Conservation (phyloP, 2,888 invertebrate species). For the Hyalella azteca region DNA sequence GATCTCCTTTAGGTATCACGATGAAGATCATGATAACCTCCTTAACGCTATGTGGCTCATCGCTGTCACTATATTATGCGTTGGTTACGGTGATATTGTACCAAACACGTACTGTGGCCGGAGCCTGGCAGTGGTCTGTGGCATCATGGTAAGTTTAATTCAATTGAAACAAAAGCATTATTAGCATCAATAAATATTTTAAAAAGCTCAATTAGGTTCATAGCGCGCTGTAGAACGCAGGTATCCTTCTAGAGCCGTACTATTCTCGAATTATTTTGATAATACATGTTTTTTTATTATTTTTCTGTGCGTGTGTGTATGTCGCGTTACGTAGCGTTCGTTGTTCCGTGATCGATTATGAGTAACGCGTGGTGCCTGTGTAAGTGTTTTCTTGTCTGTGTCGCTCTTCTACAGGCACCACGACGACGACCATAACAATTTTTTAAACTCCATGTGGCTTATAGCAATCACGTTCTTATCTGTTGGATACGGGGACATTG, state of each 20-base stretch:
- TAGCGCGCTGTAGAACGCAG: not conserved
- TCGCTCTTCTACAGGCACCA: constrained; percentile 76
- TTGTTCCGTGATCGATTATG: not conserved
- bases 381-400: constrained; percentile 36
- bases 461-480: constrained; percentile 99
- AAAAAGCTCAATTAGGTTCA: not conserved
- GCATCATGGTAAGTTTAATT: constrained; percentile 92
- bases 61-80: constrained; percentile 99
- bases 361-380: constrained; percentile 19
- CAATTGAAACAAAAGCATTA: not conserved
- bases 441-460: constrained; percentile 99
- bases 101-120: constrained; percentile 99
- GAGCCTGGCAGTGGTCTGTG: constrained; percentile 98
- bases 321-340: not conserved
- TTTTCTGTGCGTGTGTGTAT: not conserved
- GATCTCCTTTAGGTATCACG: constrained; percentile 81
- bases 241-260: constrained; percentile 15
- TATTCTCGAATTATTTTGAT: constrained; percentile 33
- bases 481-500: constrained; percentile 99
- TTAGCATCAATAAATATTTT: not conserved
- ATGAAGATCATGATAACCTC: constrained; percentile 97
- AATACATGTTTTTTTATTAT: not conserved
- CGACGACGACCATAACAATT: constrained; percentile 97
- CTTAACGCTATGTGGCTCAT: constrained; percentile 99
- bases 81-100: constrained; percentile 99